Base-by-base conservation (phyloP, 2,888 invertebrate species). In the Drosophila atroscutellata region DNA sequence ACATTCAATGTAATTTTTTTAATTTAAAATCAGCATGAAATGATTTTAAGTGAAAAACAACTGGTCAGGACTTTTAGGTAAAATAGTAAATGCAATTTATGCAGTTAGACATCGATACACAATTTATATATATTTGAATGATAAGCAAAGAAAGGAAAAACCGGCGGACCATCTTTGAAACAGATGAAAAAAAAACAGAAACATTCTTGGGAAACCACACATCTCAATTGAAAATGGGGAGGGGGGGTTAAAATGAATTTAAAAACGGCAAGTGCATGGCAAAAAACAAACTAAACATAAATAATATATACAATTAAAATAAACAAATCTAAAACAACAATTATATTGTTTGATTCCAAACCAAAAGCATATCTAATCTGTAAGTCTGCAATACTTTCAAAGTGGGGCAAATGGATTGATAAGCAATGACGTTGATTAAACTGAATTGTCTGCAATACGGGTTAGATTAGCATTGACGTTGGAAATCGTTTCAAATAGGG, bases 221-320 rank as follows among this genome's bases (percentile, higher is more conserved):
- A 66, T 62, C 66, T 77, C 66, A 66, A 75, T 28, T 42, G 59
- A 64, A 79, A 61, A 7, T 54, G 18, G 26, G 26, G 28, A 28
- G 51, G 54, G 54, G 57, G 54, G 57, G 61, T 39, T 56, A 34
- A 56, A 59, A 69, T 70, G 32, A 76, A 77, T 61, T 58, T 45
- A 45, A 68, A 75, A 75, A 65, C 39, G 64, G 63, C 52, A 72
- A 63, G 60, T 63, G 60, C 72, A 76, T 71, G 77, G 50, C 69
- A 69, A 61, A 67, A 13, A 56, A 61, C 7, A 45, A 74, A 70
- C 77, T 79, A 77, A 72, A 81, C 70, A 73, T 72, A 70, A 56
- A 79, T 62, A 58, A 75, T 61, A 81, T 79, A 79, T 74, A 81
- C 68, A 78, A 72, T 34, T 58, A 75, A 72, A 70, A 37, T 64